Percentiles rank a stretch among this genome's conserved stretches.
These are phyloP conservation scores for Pseudopleuronectes americanus DNA, from an alignment of 2,797 vertebrate genomes.

Conservation along the genomic window DNA sequence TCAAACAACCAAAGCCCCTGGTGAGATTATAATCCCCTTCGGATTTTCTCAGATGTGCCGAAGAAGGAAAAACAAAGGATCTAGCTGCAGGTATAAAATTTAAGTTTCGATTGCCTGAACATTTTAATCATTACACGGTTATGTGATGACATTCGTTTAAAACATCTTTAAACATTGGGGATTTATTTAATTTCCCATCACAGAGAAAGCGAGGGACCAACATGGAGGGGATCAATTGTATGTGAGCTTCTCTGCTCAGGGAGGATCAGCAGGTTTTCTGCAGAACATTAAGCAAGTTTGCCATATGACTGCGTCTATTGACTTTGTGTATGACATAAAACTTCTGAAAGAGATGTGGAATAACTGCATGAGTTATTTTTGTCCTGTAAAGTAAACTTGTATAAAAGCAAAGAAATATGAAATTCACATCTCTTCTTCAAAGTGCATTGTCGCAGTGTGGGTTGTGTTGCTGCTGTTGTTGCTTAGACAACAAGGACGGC, in stretches of 20 bases:
- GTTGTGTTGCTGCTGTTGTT: constrained; percentile 13
- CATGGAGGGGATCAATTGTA: background rate
- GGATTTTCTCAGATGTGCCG: constrained; percentile 4
- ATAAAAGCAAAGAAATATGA: background rate
- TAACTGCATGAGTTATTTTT: background rate
- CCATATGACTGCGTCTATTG: background rate
- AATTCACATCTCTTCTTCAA: background rate
- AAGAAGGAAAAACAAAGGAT: background rate
- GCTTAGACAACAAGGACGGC: constrained; percentile 11
- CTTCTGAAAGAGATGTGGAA: background rate
- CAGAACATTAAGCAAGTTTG: background rate
- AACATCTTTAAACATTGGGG: background rate
- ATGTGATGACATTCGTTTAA: background rate
- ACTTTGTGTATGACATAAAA: background rate
- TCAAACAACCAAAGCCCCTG: background rate
- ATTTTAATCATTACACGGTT: background rate
- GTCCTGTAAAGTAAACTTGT: background rate
- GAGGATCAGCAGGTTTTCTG: background rate
- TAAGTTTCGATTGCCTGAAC: background rate
- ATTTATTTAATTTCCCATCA: background rate
- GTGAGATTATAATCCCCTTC: constrained; percentile 13
- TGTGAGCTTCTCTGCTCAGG: background rate
- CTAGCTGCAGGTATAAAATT: too few relatives aligned
- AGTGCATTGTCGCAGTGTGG: constrained; percentile 1
- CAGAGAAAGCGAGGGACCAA: background rate